Conservation (phyloP, 2,888 invertebrate species). For the Eupsilia transversa region DNA sequence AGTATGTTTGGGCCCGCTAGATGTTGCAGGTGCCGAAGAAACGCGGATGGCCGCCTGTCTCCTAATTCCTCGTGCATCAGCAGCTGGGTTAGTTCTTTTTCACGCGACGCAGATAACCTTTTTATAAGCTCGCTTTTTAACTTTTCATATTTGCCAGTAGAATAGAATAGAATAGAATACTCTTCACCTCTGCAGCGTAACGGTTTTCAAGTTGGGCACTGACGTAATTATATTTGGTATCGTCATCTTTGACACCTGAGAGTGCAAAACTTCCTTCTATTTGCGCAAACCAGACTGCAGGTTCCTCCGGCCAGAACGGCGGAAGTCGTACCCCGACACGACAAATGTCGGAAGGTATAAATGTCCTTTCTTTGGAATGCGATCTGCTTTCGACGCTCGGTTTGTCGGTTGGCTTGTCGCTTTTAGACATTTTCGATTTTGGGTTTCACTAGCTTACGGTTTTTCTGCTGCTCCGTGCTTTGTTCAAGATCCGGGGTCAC, state of each 20-base stretch:
- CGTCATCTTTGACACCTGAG: background rate
- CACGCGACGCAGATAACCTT: background rate
- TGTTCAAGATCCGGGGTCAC: background rate
- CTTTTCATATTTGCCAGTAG: slow-evolving; percentile 3
- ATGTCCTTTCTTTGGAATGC: slow-evolving; percentile 6
- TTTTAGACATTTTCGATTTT: background rate
- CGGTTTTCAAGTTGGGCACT: background rate
- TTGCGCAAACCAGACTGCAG: slow-evolving; percentile 2
- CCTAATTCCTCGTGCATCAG: background rate
- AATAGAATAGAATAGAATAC: too few relatives aligned
- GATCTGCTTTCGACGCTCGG: background rate
- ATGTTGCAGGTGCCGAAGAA: slow-evolving; percentile 7
- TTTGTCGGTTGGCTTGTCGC: background rate
- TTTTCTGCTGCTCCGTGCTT: background rate
- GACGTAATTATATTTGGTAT: background rate
- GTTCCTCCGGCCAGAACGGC: background rate
- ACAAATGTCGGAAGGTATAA: slow-evolving; percentile 3
- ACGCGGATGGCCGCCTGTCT: slow-evolving; percentile 2
- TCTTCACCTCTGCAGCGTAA: background rate
- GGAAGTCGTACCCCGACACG: background rate
- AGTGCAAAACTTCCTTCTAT: background rate
- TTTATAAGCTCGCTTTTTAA: background rate
- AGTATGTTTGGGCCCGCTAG: background rate
- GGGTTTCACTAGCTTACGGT: slow-evolving; percentile 6
- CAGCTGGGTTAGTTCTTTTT: background rate